These are phyloP conservation scores for Drosophila hawaiiensis DNA, from an alignment of 2,888 invertebrate genomes.

Conservation along the genomic window DNA sequence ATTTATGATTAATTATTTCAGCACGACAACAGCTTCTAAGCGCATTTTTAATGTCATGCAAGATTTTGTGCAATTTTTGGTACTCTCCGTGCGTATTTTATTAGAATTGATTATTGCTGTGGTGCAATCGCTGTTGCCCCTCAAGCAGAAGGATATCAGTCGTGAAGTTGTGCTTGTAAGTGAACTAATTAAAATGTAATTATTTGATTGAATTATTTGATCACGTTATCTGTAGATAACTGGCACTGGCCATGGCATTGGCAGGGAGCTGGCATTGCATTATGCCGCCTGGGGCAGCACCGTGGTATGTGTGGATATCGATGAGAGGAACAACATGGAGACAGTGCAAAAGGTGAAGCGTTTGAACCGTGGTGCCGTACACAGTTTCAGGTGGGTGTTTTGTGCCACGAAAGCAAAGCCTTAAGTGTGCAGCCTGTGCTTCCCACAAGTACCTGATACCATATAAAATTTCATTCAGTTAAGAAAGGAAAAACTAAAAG, in stretches of 20 bases:
- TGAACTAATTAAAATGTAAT: constrained; percentile 30
- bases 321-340: constrained; percentile 89
- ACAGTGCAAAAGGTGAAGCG: constrained; percentile 87
- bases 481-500: neutral
- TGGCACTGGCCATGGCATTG: constrained; percentile 94
- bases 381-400: constrained; percentile 85
- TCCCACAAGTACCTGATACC: neutral
- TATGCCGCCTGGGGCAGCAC: constrained; percentile 90
- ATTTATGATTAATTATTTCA: constrained; percentile 48
- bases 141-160: constrained; percentile 89
- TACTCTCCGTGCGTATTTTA: constrained; percentile 70
- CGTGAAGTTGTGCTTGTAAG: constrained; percentile 92
- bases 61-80: constrained; percentile 78
- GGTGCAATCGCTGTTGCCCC: constrained; percentile 64
- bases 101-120: constrained; percentile 66
- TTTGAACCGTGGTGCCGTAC: constrained; percentile 81
- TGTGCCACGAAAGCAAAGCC: neutral
- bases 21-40: constrained; percentile 79
- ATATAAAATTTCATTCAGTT: neutral
- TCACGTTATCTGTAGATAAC: constrained; percentile 88
- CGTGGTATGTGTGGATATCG: constrained; percentile 92
- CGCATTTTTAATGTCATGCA: constrained; percentile 78
- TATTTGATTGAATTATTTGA: neutral
- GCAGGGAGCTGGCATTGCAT: constrained; percentile 90
- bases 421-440: neutral